Base-by-base conservation (phyloP, 1,140 invertebrate genomes). In the Bombus waltoni region DNA sequence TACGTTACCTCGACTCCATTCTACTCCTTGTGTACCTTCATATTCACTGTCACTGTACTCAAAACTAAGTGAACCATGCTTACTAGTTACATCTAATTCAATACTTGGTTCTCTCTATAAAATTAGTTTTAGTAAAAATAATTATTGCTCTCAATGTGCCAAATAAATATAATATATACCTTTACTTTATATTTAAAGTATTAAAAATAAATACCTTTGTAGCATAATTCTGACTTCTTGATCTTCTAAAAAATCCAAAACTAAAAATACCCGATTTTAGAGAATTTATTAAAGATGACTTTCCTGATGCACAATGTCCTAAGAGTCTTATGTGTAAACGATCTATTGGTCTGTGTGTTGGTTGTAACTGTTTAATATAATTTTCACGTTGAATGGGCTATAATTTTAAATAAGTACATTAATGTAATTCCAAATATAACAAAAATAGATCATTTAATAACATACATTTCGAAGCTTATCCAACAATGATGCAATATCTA, bases 221-320 rank as follows among this genome's bases (percentile, higher is more conserved):
- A 22, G 89, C 90, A 86, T 91, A 94, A 89, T 93, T 95, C 42
- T 95, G 95, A 86, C 93, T 95, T 82, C 95, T 95, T 6, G 96
- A 96, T 83, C 97, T 93, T 83, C 96, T 93, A 89, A 97, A 97
- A 81, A 97, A 96, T 35, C 96, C 96, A 75, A 95, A 95, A 88
- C 96, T 96, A 91, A 97, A 97, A 84, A 97, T 96, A 3, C 97
- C 96, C 81, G 97, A 96, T 92, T 97, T 97, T 35, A 98, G 93
- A 3, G 97, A 97, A 88, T 97, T 97, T 22, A 97, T 95, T 25
- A 98, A 94, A 2, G 97, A 96, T 22, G 97, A 96, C 95, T 98
- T 98, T 8, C 98, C 98, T 15, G 97, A 96, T 2, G 97, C 97
- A 70, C 97, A 97, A 90, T 97, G 97, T 9, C 98, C 98, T 87